phyloP scores from a whole-genome alignment of 2,888 invertebrate species.

The Caenorhabditis sinica region DNA sequence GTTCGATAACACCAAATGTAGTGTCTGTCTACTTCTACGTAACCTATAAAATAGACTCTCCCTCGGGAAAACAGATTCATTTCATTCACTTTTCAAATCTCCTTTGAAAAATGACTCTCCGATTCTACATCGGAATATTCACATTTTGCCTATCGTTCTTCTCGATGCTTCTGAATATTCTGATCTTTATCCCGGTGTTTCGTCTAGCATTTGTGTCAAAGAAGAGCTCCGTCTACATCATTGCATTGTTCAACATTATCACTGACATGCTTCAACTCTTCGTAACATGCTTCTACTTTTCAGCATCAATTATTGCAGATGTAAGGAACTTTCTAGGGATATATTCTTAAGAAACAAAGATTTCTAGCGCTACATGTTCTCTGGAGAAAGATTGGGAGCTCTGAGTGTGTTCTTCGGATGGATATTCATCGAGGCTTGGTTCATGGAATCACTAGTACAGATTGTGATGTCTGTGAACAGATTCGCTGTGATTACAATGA shows the following conservation, averaged over 20 bases:
- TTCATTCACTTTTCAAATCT: neutral
- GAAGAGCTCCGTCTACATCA: slow-evolving; percentile 54
- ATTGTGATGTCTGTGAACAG: slow-evolving; percentile 40
- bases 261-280: slow-evolving; percentile 55
- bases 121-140: slow-evolving; percentile 8
- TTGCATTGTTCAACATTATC: slow-evolving; percentile 54
- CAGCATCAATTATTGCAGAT: slow-evolving; percentile 45
- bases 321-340: neutral
- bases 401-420: slow-evolving; percentile 27
- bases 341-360: neutral
- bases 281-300: slow-evolving; percentile 52
- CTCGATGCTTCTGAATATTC: slow-evolving; percentile 2
- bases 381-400: slow-evolving; percentile 8
- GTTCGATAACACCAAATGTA: neutral
- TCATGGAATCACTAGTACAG: slow-evolving; percentile 37
- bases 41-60: slow-evolving; percentile 2
- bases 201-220: slow-evolving; percentile 2
- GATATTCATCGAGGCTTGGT: slow-evolving; percentile 52
- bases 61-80: neutral
- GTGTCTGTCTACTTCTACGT: neutral
- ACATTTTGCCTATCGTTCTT: neutral
- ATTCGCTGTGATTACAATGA: neutral
- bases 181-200: slow-evolving; percentile 16
- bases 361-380: slow-evolving; percentile 7
- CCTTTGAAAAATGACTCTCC: slow-evolving; percentile 11